Base-by-base conservation (phyloP, 2,797 vertebrate species). In the Ceyx erithaca region DNA sequence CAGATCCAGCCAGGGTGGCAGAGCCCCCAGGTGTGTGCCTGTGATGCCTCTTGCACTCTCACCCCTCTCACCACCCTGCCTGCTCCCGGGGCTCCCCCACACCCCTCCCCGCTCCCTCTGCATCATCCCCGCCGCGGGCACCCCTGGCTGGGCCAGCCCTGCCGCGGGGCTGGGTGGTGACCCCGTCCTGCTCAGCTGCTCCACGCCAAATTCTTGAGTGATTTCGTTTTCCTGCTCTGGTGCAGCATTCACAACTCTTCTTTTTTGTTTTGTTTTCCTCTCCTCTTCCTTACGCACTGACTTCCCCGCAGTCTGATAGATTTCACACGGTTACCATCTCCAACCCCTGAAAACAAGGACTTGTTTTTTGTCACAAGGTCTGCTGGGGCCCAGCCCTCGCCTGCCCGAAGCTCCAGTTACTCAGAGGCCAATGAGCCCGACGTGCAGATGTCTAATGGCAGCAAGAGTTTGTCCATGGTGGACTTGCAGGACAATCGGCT, bases 271-370 rank as follows among this genome's bases (percentile, higher is more conserved):
- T 94, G 93, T 97, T 94, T 97, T 97, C 96, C 96, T 97, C 91
- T 90, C 93, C 95, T 96, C 57, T 92, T 96, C 95, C 96, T 96
- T 97, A 96, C 18, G 97, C 97, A 96, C 97, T 97, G 97, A 96
- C 96, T 91, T 94, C 96, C 96, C 97, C 82, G 95, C 98, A 99
- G 99, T 97, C 98, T 99, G 97, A 98, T 99, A 87, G 99, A 99
- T 98, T 99, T 99, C 98, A 99, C 99, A 91, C 97, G 99, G 97
- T 98, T 99, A 97, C 99, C 99, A 78, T 99, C 99, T 94, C 99
- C 99, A 91, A 99, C 99, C 96, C 99, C 99, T 85, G 99, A 99
- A 98, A 99, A 99, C 97, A 99, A 99, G 98, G 99, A 99, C 98
- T 98, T 99, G 88, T 99, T 99, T 98, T 99, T 99, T 97, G 99